Evolutionary conservation across 2,113 vertebrate genomes (phyloP), one percentile per base, ranked within the genome.

Genomic region (Tiliqua scincoides): DNA sequence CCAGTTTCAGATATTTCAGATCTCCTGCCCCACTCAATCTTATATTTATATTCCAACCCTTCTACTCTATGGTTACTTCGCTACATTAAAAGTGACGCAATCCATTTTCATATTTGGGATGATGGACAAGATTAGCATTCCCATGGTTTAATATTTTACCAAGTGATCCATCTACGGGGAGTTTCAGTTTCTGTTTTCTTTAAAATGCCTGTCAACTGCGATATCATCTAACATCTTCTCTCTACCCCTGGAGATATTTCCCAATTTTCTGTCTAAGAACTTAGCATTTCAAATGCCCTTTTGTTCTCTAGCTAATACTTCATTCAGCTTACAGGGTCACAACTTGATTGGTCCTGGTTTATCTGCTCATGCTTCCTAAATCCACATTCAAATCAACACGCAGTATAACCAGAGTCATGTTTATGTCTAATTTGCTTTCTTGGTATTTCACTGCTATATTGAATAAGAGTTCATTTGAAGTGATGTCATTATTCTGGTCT

Each of bases 261-360:
- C 54, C 18, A n/a, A 77, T 89, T 92, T 91, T 78, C 68, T 82
- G 3, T 0, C 71, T 82, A 65, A 37, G 70, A 89, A 67, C 63
- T 1, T 1, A 68, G 35, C 37, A 23, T 83, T 88, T 83, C 87
- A 87, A 79, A 67, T 82, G 84, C 48, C 54, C 62, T 2, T 85
- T 88, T 85, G 30, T 85, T 65, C 11, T 90, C 7, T 79, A 82
- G 40, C 35, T 37, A 79, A 40, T 62, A 35, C 54, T n/a, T 27
- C 74, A 35, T 52, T 63, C 85, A 80, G 73, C 80, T 52, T 77
- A 0, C 62, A 79, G 76, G 81, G 78, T 62, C 61, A 23, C 77
- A 83, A 18, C 78, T 62, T 82, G 30, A 73, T 91, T 77, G 20
- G 23, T 10, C 17, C 72, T 59, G 3, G 37, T 61, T 92, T 91